Evolutionary conservation across 1,140 invertebrate species (phyloP), one percentile per base, ranked within the genome.

Genomic region (Pristionchus pacificus): DNA sequence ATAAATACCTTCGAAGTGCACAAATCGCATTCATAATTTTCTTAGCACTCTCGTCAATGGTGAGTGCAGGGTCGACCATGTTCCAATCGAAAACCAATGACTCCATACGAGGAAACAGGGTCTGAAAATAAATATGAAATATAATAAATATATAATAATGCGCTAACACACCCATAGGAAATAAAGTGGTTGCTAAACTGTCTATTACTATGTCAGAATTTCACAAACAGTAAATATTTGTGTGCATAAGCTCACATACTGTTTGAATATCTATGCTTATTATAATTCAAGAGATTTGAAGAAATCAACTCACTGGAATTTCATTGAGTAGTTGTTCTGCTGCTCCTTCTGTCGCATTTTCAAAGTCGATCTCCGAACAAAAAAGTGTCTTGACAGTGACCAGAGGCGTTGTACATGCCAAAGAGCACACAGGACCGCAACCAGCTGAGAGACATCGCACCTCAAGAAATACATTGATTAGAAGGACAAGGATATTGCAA

Each of bases 61-160:
- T 63, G 1, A 70, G 15, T 13, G 27, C 59, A 19, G 68, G 68
- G 57, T 70, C 68, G 19, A 70, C 68, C 1, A 70, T 29, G 30
- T 70, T 70, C 68, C 68, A 70, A 60, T 70, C 68, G 31, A 30
- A 70, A 28, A 24, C n/a, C n/a, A n/a, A n/a, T n/a, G n/a, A n/a
- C n/a, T n/a, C n/a, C n/a, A n/a, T n/a, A n/a, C n/a, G n/a, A n/a
- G n/a, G n/a, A n/a, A n/a, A n/a, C n/a, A n/a, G n/a, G n/a, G n/a
- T n/a, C n/a, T n/a, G n/a, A n/a, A 1, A 70, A 6, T 24, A 6
- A n/a, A n/a, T n/a, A n/a, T n/a, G n/a, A n/a, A n/a, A 1, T 32
- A 1, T 24, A 31, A 19, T 13, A 31, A 24, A n/a, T 1, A 0
- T 25, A 15, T 13, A 57, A 31, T 70, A 15, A 70, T 61, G 30